Evolutionary conservation across 2,113 vertebrate genomes (phyloP), one percentile per base, ranked within the genome.

Genomic region (Falco punctatus): DNA sequence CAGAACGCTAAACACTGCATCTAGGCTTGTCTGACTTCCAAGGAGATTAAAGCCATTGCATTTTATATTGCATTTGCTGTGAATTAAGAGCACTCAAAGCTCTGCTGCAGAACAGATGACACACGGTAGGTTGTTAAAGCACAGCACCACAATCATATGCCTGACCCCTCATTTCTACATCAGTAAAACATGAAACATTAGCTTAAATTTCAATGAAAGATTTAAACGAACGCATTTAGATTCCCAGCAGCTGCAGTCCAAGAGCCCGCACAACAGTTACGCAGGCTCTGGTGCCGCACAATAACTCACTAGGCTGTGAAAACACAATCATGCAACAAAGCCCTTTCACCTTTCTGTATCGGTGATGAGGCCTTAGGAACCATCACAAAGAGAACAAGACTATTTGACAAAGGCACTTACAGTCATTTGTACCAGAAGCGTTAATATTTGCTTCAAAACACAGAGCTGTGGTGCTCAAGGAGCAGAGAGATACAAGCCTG

Each of bases 1-100:
- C 59, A 73, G 62, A 72, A 52, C 0, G 0, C 81, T 30, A 3
- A 72, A 52, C 20, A 1, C n/a, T 28, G 61, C 64, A 67, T 57
- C 77, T 46, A 42, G 17, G 24, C 58, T 32, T 28, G n/a, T 46
- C 59, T 38, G 35, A 27, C 54, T 77, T 49, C 62, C 66, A 38
- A 30, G 40, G 49, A 70, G 38, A 46, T 28, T 20, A 40, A 80
- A 91, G 30, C n/a, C 46, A 17, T 6, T 38, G 58, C 38, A 61
- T 65, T 81, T 82, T 30, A 22, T 21, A 27, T 12, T 35, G 73
- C 59, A 59, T 19, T 69, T 61, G 58, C 54, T 51, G 81, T 2
- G 38, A 83, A 42, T 5, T 51, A 26, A 32, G 72, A 55, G 65
- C 1, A 30, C 27, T 19, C 55, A 44, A 80, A 88, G 82, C 65